These are phyloP conservation scores for Drosophila nasuta DNA, from an alignment of 1,140 invertebrate species.

Conservation along the genomic window DNA sequence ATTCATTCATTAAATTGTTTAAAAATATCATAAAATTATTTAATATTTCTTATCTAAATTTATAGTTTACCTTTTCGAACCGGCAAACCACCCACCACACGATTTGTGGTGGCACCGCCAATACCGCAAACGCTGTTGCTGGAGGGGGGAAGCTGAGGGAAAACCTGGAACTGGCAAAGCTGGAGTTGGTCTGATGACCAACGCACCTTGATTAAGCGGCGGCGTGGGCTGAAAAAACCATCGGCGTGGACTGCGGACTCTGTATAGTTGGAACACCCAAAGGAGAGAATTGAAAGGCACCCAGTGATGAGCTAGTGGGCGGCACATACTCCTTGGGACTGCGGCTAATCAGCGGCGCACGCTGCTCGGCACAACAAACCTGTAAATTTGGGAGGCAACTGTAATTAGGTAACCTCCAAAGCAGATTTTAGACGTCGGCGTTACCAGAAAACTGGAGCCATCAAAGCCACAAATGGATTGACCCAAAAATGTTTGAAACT, in stretches of 20 bases:
- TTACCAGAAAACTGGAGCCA: constrained; percentile 85
- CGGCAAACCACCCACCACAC: constrained; percentile 84
- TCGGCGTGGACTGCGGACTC: constrained; percentile 13
- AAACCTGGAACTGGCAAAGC: neutral
- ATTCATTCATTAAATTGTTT: no score
- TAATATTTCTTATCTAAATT: no score
- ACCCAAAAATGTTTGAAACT: constrained; percentile 84
- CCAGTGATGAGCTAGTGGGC: constrained; percentile 24
- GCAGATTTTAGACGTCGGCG: no score
- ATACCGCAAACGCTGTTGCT: constrained; percentile 63
- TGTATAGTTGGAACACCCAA: constrained; percentile 36
- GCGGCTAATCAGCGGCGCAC: constrained; percentile 26
- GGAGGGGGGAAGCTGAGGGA: neutral
- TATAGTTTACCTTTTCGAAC: constrained; percentile 63
- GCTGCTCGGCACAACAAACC: constrained; percentile 59
- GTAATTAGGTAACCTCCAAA: neutral
- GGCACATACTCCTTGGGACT: constrained; percentile 57
- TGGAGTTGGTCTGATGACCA: constrained; percentile 12
- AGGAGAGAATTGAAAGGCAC: constrained; percentile 53
- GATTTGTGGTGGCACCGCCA: constrained; percentile 68
- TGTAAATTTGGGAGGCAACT: neutral
- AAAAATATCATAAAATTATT: no score
- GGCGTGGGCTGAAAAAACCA: constrained; percentile 66
- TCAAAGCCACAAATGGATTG: constrained; percentile 86
- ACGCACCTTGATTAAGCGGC: constrained; percentile 41